Evolutionary conservation across 2,888 invertebrate species (phyloP).

Genomic region (Achlya flavicornis): DNA sequence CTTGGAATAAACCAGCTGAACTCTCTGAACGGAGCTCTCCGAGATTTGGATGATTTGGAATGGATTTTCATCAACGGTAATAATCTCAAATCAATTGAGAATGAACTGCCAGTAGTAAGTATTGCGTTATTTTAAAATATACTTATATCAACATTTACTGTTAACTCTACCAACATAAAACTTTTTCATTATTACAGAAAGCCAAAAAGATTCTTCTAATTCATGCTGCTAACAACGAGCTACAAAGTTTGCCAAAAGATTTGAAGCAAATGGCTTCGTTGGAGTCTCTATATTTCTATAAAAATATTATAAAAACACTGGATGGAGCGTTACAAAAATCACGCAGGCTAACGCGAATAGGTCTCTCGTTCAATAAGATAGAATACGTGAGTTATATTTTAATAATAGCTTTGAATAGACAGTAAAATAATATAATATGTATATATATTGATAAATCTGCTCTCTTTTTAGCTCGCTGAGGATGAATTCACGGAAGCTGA

Average conservation of each 20-base stretch:
- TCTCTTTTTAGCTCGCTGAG: conserved; percentile 83
- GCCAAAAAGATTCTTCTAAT: conserved; percentile 87
- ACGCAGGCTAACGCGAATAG: conserved; percentile 85
- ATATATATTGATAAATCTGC: too few relatives aligned
- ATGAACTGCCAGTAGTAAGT: conserved; percentile 88
- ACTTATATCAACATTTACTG: too few relatives aligned
- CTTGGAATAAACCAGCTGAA: conserved; percentile 89
- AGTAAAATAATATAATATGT: too few relatives aligned
- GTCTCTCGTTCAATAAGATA: conserved; percentile 89
- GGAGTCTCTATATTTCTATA: conserved; percentile 88
- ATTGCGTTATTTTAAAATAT: conserved; percentile 11
- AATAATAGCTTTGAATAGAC: background rate
- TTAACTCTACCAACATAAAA: background rate
- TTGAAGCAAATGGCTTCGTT: conserved; percentile 87
- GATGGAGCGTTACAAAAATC: conserved; percentile 89
- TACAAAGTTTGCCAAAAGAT: conserved; percentile 88
- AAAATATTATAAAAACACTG: conserved; percentile 88
- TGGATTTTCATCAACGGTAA: conserved; percentile 92
- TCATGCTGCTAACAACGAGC: conserved; percentile 89
- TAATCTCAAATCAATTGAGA: conserved; percentile 88
- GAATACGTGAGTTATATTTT: conserved; percentile 83
- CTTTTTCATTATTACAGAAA: conserved; percentile 60
- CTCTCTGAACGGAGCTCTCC: conserved; percentile 90
- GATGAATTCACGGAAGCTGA: conserved; percentile 91
- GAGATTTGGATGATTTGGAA: conserved; percentile 88